These are phyloP conservation scores for Zonotrichia albicollis DNA, from an alignment of 2,797 vertebrate genomes.

Conservation along the genomic window DNA sequence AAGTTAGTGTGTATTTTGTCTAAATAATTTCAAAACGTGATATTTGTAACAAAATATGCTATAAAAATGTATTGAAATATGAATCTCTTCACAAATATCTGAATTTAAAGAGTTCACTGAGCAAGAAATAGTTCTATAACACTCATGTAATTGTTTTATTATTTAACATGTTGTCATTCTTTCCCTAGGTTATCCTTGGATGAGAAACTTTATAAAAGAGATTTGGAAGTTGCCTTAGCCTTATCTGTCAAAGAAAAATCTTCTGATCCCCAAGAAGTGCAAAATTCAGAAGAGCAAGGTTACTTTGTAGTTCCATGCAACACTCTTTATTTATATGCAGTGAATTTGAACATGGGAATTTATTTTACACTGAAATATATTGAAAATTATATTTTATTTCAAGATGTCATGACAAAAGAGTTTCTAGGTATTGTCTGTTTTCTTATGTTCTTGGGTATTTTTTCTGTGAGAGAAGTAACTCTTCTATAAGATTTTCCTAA, in stretches of 20 bases:
- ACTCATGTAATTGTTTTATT: background rate
- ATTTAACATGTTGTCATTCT: background rate
- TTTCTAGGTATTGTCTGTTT: background rate
- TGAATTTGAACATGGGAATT: background rate
- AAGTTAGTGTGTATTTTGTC: background rate
- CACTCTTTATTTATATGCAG: background rate
- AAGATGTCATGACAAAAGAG: background rate
- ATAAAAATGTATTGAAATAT: background rate
- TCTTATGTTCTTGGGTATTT: background rate
- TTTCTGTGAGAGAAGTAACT: background rate
- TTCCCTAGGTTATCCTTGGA: constrained; percentile 80
- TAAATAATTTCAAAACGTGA: background rate
- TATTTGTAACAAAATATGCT: background rate
- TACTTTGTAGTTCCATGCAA: background rate
- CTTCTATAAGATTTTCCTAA: background rate
- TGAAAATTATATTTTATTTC: background rate
- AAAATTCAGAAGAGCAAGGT: constrained; percentile 69
- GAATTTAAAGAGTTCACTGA: background rate
- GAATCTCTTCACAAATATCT: background rate
- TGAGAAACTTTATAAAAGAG: constrained; percentile 82
- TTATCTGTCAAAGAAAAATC: constrained; percentile 81
- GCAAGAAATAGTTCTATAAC: background rate
- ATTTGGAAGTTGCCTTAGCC: constrained; percentile 87
- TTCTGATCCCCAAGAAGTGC: constrained; percentile 4
- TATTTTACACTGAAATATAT: background rate